phyloP scores from a whole-genome alignment of 2,888 invertebrate genomes.

The Myathropa florea region DNA sequence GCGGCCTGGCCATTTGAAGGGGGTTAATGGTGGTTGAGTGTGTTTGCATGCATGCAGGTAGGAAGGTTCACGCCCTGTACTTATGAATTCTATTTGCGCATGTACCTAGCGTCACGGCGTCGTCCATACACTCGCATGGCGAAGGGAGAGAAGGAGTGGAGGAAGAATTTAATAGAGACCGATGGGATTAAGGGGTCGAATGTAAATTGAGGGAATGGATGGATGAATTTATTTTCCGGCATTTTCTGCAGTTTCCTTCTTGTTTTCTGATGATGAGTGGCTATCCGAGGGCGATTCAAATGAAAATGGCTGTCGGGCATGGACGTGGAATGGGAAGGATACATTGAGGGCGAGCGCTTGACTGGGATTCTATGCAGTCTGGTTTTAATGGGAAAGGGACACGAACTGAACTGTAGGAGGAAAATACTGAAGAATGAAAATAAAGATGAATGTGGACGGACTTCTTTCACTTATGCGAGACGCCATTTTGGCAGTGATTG shows the following conservation, averaged over 20 bases:
- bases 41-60: slow-evolving; percentile 69
- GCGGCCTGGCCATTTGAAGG: slow-evolving; percentile 57
- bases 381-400: not conserved
- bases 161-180: slow-evolving; percentile 40
- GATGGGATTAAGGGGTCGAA: slow-evolving; percentile 54
- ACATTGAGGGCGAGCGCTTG: not conserved
- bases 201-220: slow-evolving; percentile 42
- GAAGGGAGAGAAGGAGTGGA: slow-evolving; percentile 1
- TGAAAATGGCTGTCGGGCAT: slow-evolving; percentile 45
- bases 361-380: not conserved
- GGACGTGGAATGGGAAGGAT: not conserved
- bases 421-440: not conserved
- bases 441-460: too few species aligned
- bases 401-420: not conserved
- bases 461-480: not conserved
- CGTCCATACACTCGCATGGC: slow-evolving; percentile 20
- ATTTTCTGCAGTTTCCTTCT: slow-evolving; percentile 34
- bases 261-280: slow-evolving; percentile 7
- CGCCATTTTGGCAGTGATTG: not conserved
- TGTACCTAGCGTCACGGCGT: not conserved
- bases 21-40: slow-evolving; percentile 71
- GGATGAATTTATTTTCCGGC: slow-evolving; percentile 23
- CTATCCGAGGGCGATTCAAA: not conserved
- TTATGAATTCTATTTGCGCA: slow-evolving; percentile 22
- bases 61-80: slow-evolving; percentile 69